phyloP scores from a whole-genome alignment of 2,888 invertebrate genomes.

The Alcis repandata region DNA sequence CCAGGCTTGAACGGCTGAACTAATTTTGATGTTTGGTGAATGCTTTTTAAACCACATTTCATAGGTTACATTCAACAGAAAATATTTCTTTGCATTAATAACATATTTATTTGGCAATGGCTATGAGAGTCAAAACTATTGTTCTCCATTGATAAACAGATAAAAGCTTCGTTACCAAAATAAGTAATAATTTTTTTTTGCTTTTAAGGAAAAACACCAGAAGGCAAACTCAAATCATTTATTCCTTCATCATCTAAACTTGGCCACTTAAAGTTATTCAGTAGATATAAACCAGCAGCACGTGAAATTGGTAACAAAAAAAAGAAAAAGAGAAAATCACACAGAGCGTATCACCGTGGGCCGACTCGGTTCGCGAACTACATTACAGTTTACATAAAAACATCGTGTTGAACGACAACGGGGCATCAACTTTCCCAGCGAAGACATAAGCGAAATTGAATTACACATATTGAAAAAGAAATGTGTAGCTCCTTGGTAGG shows the following conservation, averaged over 20 bases:
- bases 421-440: conserved; percentile 86
- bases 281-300: conserved; percentile 77
- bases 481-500: conserved; percentile 86
- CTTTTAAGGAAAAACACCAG: background rate
- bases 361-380: conserved; percentile 83
- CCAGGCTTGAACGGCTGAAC: too few relatives aligned
- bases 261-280: conserved; percentile 57
- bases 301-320: conserved; percentile 80
- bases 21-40: too few relatives aligned
- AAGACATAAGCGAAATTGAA: conserved; percentile 87
- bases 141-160: too few relatives aligned
- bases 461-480: conserved; percentile 87
- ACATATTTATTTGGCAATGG: too few relatives aligned
- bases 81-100: too few relatives aligned
- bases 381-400: conserved; percentile 87
- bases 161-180: too few relatives aligned
- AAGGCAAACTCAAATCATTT: conserved; percentile 23
- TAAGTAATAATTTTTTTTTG: too few relatives aligned
- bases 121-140: too few relatives aligned
- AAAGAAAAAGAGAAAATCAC: conserved; percentile 78
- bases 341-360: conserved; percentile 74
- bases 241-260: conserved; percentile 53
- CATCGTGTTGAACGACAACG: conserved; percentile 86
- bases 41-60: too few relatives aligned
- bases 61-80: too few relatives aligned